Evolutionary conservation across 2,113 vertebrate species (phyloP), one percentile per base, ranked within the genome.

Genomic region (Pyxicephalus adspersus): DNA sequence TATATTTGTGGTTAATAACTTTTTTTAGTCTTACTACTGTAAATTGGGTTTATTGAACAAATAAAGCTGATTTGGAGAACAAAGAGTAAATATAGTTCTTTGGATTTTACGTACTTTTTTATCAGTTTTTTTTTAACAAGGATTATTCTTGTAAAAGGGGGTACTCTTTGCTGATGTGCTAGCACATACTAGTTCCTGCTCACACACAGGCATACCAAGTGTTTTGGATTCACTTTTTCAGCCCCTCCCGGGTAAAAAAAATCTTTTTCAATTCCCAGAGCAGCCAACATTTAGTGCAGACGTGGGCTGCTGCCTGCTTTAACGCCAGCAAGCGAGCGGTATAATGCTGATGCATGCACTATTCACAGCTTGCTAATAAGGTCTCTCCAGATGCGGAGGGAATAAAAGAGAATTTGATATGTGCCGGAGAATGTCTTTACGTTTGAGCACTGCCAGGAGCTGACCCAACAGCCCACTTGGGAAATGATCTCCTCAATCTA

Each of bases 351-450:
- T 29, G 60, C 29, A 7, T 26, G 38, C 79, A 64, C 18, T 72
- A 29, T 55, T 34, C 50, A 2, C 5, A 9, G 52, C 63, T 64
- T 7, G 45, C 61, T 73, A 71, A 73, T 71, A 63, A 73, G 68
- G 20, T 38, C 45, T 54, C 55, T 51, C 29, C 68, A 60, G 77
- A 55, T 70, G 55, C 54, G 29, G 17, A 54, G 6, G 23, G 18
- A 45, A 71, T 70, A 61, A 63, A 64, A 64, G n/a, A 61, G 78
- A 71, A 66, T 78, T 31, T 57, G n/a, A 76, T 38, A 61, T 64
- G 74, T 52, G 74, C 58, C 22, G 22, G 31, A 50, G 58, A 76
- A 38, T 38, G 6, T 45, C 58, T 61, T 74, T 60, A 60, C 52
- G 55, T 74, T 16, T 74, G 60, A 76, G 55, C 74, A 31, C 20